A percentile compares a stretch with the other conserved stretches of the same genome.
These are phyloP conservation scores for Cistogaster globosa DNA, from an alignment of 2,888 invertebrate species.

Conservation along the genomic window DNA sequence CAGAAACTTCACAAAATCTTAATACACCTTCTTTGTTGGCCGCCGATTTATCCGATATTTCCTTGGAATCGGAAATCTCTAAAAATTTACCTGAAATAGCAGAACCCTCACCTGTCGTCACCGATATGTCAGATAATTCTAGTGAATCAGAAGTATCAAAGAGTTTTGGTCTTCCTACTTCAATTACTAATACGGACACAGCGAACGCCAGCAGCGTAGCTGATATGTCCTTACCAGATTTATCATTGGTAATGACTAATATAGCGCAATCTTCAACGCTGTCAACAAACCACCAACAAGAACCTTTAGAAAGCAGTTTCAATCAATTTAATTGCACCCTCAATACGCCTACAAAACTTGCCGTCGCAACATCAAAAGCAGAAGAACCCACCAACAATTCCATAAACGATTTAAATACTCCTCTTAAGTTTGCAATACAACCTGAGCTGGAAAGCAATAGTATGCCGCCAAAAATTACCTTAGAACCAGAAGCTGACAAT, in stretches of 20 bases:
- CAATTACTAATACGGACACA: neutral
- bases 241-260: conserved; percentile 38
- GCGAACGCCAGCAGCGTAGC: neutral
- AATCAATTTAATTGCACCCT: conserved; percentile 18
- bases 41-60: conserved; percentile 51
- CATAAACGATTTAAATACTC: conserved; percentile 33
- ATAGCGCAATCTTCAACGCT: neutral
- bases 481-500: conserved; percentile 46
- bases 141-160: conserved; percentile 34
- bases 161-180: neutral
- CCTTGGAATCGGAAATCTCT: conserved; percentile 49
- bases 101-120: conserved; percentile 58
- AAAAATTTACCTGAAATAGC: conserved; percentile 57
- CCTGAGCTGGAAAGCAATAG: conserved; percentile 16
- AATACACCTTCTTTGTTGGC: conserved; percentile 1
- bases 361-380: neutral
- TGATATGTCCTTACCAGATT: conserved; percentile 16
- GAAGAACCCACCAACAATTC: neutral
- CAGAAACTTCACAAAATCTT: neutral
- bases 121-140: conserved; percentile 61
- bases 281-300: neutral
- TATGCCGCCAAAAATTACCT: conserved; percentile 22
- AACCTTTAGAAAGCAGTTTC: conserved; percentile 23
- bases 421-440: conserved; percentile 37
- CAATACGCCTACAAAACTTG: conserved; percentile 39